phyloP scores from a whole-genome alignment of 2,888 invertebrate species.

The Drosophila silvestris region DNA sequence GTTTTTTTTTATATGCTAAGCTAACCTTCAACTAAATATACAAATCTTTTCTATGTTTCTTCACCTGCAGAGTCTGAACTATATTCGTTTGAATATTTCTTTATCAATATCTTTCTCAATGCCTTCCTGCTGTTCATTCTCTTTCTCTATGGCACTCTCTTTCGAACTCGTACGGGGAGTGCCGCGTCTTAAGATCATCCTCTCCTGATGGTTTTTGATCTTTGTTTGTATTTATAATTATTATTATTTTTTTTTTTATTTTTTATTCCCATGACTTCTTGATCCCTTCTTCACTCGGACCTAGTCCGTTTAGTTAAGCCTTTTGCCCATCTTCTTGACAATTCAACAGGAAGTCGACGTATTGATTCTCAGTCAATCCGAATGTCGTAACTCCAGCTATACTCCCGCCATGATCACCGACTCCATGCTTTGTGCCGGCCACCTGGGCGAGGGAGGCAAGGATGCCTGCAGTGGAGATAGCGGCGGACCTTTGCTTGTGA shows the following conservation, averaged over 20 bases:
- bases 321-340: not conserved
- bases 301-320: not conserved
- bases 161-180: conserved; percentile 10
- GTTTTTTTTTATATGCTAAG: not conserved
- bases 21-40: not conserved
- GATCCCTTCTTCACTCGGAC: not conserved
- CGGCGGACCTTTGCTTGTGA: conserved; percentile 60
- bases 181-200: conserved; percentile 15
- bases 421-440: conserved; percentile 80
- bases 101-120: conserved; percentile 32
- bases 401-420: conserved; percentile 68
- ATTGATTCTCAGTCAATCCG: conserved; percentile 55
- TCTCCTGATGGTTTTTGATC: conserved; percentile 85
- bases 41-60: not conserved
- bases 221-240: not conserved
- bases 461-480: conserved; percentile 67
- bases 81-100: conserved; percentile 5
- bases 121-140: conserved; percentile 38
- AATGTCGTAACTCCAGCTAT: conserved; percentile 55
- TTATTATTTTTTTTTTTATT: not conserved
- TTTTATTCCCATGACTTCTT: not conserved
- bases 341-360: conserved; percentile 80
- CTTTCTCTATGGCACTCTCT: conserved; percentile 74
- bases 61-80: conserved; percentile 8
- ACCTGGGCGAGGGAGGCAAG: conserved; percentile 32